A percentile compares a stretch with the other conserved stretches of the same genome.
These are phyloP conservation scores for Paramisgurnus dabryanus DNA, from an alignment of 2,113 vertebrate species.

Conservation along the genomic window DNA sequence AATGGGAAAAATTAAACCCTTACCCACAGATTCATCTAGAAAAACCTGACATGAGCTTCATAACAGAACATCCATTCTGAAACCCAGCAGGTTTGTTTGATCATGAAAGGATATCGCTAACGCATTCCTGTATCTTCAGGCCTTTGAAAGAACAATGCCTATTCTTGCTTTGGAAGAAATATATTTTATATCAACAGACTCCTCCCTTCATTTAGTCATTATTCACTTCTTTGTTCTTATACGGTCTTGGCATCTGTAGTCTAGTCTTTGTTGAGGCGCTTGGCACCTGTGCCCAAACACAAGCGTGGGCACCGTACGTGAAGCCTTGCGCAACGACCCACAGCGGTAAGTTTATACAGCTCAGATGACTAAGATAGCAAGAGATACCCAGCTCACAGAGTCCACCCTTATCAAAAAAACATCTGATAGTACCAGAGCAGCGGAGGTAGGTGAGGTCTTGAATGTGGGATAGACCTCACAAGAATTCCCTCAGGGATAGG, in stretches of 20 bases:
- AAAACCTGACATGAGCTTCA: constrained; percentile 38
- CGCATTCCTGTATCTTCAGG: constrained; percentile 40
- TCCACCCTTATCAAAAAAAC: constrained; percentile 54
- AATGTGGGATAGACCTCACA: constrained; percentile 68
- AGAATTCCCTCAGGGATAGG: constrained; percentile 51
- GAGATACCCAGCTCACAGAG: constrained; percentile 41
- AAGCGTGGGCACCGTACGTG: constrained; percentile 19
- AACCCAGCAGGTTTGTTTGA: constrained; percentile 34
- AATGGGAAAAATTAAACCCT: constrained; percentile 41
- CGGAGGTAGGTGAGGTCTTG: constrained; percentile 59
- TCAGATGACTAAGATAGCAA: constrained; percentile 67
- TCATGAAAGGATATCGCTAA: constrained; percentile 42
- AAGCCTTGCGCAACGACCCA: constrained; percentile 60
- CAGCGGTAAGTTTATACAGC: constrained; percentile 76
- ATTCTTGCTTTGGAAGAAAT: constrained; percentile 10
- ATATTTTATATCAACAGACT: constrained; percentile 41
- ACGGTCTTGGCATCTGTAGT: not conserved
- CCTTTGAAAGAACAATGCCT: constrained; percentile 15
- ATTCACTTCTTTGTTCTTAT: not conserved
- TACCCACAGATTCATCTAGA: constrained; percentile 43
- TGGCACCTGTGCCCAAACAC: constrained; percentile 38
- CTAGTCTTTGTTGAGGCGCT: not conserved
- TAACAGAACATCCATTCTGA: constrained; percentile 41
- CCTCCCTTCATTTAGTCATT: constrained; percentile 6
- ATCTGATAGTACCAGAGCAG: constrained; percentile 68